These are phyloP conservation scores for Cryptomyrus ogoouensis DNA, from an alignment of 2,113 vertebrate species.

Conservation along the genomic window DNA sequence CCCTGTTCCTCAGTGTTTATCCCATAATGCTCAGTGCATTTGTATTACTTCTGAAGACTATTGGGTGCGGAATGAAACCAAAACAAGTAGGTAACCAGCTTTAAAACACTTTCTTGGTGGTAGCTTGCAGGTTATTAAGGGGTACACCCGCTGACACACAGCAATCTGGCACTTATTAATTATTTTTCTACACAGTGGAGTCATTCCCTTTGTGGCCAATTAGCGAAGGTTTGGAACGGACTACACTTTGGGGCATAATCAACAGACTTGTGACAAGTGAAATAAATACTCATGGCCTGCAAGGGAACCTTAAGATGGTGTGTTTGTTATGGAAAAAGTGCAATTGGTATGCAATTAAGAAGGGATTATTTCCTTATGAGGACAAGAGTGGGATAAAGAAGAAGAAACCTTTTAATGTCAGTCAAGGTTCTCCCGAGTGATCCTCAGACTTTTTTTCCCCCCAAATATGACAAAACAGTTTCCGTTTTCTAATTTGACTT, in stretches of 20 bases:
- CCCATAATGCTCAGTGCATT: background rate
- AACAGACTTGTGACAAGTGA: background rate
- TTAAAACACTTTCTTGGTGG: background rate
- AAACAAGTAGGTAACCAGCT: background rate
- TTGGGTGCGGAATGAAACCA: background rate
- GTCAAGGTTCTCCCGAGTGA: background rate
- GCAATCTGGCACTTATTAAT: background rate
- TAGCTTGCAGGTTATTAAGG: background rate
- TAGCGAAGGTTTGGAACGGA: background rate
- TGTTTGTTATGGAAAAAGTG: background rate
- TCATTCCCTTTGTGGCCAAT: background rate
- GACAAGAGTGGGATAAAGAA: background rate
- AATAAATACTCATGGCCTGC: background rate
- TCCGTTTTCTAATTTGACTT: background rate
- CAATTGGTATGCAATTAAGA: background rate
- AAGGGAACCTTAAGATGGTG: background rate
- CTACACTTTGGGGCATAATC: background rate
- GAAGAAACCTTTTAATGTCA: background rate
- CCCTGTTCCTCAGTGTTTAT: background rate
- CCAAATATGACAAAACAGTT: background rate
- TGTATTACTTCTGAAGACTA: background rate
- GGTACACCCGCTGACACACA: background rate
- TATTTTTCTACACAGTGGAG: background rate
- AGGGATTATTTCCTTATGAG: background rate
- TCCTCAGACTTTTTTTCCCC: background rate